Conservation (phyloP, 2,113 vertebrate species). For the Oryzias curvinotus region DNA sequence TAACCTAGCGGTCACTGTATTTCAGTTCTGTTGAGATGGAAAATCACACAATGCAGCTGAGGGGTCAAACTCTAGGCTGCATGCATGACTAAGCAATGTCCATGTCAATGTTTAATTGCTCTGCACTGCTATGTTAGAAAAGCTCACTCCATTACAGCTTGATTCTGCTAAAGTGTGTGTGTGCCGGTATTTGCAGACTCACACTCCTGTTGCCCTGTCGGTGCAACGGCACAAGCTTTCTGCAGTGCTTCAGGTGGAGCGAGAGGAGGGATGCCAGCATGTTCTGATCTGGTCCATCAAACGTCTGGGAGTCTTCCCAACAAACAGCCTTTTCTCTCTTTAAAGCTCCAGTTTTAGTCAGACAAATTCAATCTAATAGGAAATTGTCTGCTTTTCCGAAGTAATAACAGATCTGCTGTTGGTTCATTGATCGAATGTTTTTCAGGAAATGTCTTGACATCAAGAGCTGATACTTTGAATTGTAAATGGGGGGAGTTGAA, state of each 20-base stretch:
- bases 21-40: conserved; percentile 31
- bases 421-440: conserved; percentile 46
- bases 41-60: conserved; percentile 38
- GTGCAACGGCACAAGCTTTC: conserved; percentile 19
- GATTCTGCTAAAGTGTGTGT: conserved; percentile 15
- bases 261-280: conserved; percentile 11
- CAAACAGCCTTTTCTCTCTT: no score
- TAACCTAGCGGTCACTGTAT: conserved; percentile 16
- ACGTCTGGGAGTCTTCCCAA: no score
- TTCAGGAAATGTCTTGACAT: conserved; percentile 38
- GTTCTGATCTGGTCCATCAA: background rate
- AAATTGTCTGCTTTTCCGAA: no score
- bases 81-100: conserved; percentile 65
- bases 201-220: background rate
- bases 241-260: conserved; percentile 28
- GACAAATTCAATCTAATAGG: no score
- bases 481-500: conserved; percentile 25
- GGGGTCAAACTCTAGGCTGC: conserved; percentile 34
- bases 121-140: conserved; percentile 39
- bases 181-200: background rate
- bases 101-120: conserved; percentile 59
- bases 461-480: conserved; percentile 20
- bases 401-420: conserved; percentile 12
- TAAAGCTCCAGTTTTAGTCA: no score
- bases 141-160: conserved; percentile 22